Conservation (phyloP, 2,888 invertebrate species). For the Caenorhabditis zanzibari region DNA sequence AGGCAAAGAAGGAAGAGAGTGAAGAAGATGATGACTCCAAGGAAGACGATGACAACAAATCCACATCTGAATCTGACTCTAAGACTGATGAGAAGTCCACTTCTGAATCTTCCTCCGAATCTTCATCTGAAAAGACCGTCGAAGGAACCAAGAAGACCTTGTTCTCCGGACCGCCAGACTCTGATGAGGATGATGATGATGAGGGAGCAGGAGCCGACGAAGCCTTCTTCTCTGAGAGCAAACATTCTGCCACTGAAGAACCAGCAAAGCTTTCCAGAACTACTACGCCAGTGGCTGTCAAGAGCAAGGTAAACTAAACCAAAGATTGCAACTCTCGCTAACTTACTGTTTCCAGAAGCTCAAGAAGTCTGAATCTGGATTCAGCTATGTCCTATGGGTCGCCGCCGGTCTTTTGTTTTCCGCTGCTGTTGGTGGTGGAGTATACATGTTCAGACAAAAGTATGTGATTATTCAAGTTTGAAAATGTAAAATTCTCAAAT, state of each 20-base stretch:
- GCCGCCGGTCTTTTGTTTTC: slow-evolving; percentile 54
- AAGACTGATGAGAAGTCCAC: slow-evolving; percentile 41
- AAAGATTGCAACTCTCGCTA: background rate
- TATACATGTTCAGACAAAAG: slow-evolving; percentile 52
- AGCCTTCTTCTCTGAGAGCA: slow-evolving; percentile 63
- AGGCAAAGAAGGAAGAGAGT: slow-evolving; percentile 35
- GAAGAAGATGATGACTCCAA: slow-evolving; percentile 50
- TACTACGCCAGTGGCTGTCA: slow-evolving; percentile 55
- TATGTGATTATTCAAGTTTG: background rate
- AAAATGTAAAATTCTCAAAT: background rate
- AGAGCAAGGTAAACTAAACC: slow-evolving; percentile 45
- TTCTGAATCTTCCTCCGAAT: slow-evolving; percentile 42
- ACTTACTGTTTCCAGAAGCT: slow-evolving; percentile 40
- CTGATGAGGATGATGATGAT: slow-evolving; percentile 63
- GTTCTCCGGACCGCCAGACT: slow-evolving; percentile 54
- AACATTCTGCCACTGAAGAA: slow-evolving; percentile 45
- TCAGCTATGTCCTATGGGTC: slow-evolving; percentile 48
- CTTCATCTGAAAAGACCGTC: slow-evolving; percentile 32
- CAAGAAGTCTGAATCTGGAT: slow-evolving; percentile 37
- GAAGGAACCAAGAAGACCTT: slow-evolving; percentile 47
- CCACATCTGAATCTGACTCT: slow-evolving; percentile 41
- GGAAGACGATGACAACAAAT: slow-evolving; percentile 37
- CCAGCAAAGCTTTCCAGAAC: slow-evolving; percentile 53
- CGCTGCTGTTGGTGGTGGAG: slow-evolving; percentile 39
- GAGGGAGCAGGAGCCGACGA: slow-evolving; percentile 60